Base-by-base conservation (phyloP, 2,113 vertebrate species). In the Eulacestoma nigropectus region DNA sequence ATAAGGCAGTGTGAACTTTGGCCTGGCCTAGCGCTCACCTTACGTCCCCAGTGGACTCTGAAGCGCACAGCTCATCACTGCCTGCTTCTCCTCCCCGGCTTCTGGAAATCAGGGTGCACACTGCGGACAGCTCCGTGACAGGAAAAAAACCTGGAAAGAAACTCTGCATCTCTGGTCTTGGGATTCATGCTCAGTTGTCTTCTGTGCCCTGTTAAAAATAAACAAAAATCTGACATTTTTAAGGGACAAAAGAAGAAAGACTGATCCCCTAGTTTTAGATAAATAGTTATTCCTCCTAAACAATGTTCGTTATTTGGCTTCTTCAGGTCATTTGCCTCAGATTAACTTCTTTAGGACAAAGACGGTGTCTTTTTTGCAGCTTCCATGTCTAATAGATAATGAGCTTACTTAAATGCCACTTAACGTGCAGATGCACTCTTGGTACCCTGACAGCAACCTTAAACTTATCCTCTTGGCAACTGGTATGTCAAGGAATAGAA, bases 41-140 rank as follows among this genome's bases (percentile, higher is more conserved):
- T n/a, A 0, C 0, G 0, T 26, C 9, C 57, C 63, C 32, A 1
- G 0, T 7, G 86, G 83, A 47, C 30, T 88, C 35, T 35, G 7
- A 30, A 46, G 19, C 6, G 7, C 55, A 5, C 39, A 52, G 67
- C 33, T 75, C 30, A 3, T 12, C 9, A 2, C 29, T 39, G n/a
- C 11, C 75, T 27, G 14, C 55, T 75, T 23, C 65, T 85, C 20
- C 50, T 73, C 6, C 7, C 1, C 0, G 1, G n/a, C 56, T 47
- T 9, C 8, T 29, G 59, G 17, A 62, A 53, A n/a, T 8, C 37
- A 26, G 70, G 15, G 7, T 22, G 57, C 46, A 9, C 29, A 8
- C 39, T 29, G 39, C 1, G 0, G 33, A 16, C 42, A 42, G 11
- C 33, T 46, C 16, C 0, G 27, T 6, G 46, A 30, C 56, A 27